Conservation (phyloP, 2,888 invertebrate species). For the Drosophila bunnanda region DNA sequence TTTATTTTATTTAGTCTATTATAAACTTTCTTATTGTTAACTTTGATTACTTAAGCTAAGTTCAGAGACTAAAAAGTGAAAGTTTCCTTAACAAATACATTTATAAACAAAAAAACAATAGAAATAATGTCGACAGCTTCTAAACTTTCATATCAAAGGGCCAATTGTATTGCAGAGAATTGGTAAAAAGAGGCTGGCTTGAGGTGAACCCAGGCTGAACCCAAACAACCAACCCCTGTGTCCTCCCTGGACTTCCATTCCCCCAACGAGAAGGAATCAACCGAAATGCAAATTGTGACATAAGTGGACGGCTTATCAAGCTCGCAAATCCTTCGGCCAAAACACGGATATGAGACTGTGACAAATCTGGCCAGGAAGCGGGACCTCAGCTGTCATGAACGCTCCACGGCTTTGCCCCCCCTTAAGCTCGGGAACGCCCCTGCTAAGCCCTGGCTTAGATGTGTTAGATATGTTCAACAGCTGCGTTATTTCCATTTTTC, state of each 20-base stretch:
- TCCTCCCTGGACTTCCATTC: not conserved
- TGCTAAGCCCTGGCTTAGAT: slow-evolving; percentile 75
- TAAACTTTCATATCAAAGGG: not conserved
- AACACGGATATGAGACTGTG: slow-evolving; percentile 62
- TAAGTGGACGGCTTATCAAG: slow-evolving; percentile 65
- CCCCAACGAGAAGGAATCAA: slow-evolving; percentile 26
- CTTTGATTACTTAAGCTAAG: not conserved
- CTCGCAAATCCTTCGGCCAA: slow-evolving; percentile 51
- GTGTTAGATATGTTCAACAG: slow-evolving; percentile 80
- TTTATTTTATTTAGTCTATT: not conserved
- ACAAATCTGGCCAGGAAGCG: slow-evolving; percentile 62
- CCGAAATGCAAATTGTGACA: slow-evolving; percentile 56
- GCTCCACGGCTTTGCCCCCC: slow-evolving; percentile 44
- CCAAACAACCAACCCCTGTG: not conserved
- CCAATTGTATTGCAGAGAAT: slow-evolving; percentile 1
- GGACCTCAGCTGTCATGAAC: slow-evolving; percentile 67
- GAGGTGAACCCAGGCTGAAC: slow-evolving; percentile 1
- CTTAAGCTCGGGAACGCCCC: slow-evolving; percentile 26
- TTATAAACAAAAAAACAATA: not conserved
- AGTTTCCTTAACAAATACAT: not conserved
- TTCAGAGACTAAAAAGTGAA: not conserved
- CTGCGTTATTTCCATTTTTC: slow-evolving; percentile 67
- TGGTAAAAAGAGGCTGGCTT: not conserved
- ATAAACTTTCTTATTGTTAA: not conserved
- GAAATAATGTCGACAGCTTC: not conserved